Base-by-base conservation (phyloP, 2,888 invertebrate species). In the Metopia argyrocephala region DNA sequence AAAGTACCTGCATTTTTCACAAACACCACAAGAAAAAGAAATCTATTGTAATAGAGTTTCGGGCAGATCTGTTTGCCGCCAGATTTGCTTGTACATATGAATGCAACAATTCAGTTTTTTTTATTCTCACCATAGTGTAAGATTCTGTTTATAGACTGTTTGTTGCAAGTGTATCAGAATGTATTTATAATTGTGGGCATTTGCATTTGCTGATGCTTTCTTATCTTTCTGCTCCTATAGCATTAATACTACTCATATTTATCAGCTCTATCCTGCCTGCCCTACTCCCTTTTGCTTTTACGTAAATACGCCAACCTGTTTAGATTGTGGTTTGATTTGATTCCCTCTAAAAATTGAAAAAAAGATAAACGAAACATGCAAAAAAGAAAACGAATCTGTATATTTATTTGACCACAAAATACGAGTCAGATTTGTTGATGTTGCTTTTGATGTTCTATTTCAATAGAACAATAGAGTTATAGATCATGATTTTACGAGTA, bases 401-500 rank as follows among this genome's bases (percentile, higher is more conserved):
- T 56, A 46, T 66, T 61, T 31, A 28, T 66, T 73, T 73, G 78
- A 78, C 78, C 78, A 66, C 78, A 78, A 71, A 38, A 46, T 54
- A 54, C 65, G 61, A 73, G 54, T 54, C 52, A 38, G 12, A 9
- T 5, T 25, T 21, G 2, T 54, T 28, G 21, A 15, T 70, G 23
- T 50, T 56, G 9, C 23, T 45, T n/a, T n/a, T n/a, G n/a, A n/a
- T n/a, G 1, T 25, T 21, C 9, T 21, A 6, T 45, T 18, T 46
- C 25, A 3, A 18, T 21, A 46, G 71, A 80, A 81, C 78, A 81
- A 81, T 75, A 21, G 70, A 81, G 81, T 81, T 74, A 74, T 81
- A 74, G 76, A 81, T 81, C 69, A 81, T 78, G 76, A 81, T 81
- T 81, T 78, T 62, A n/a, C n/a, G n/a, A n/a, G n/a, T n/a, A 45